Conservation (phyloP, 2,113 vertebrate genomes). For the Microtus montanus region DNA sequence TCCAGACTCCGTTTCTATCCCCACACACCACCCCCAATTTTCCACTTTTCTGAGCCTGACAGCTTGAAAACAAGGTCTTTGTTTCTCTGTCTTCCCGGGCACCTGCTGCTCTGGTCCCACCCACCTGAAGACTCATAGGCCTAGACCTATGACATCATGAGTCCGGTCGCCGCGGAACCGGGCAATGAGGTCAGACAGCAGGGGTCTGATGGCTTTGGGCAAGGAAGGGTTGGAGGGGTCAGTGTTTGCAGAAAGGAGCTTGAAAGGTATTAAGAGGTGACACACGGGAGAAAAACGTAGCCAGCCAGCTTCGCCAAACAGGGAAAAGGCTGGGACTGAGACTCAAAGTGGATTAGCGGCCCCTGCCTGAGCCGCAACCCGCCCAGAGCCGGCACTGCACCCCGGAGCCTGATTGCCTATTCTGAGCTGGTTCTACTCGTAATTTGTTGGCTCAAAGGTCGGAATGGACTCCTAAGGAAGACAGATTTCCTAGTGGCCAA, state of each 20-base stretch:
- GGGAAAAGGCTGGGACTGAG: background rate
- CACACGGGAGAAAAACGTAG: accelerated
- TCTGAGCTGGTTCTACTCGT: background rate
- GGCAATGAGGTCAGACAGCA: constrained; percentile 41
- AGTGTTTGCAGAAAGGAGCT: background rate
- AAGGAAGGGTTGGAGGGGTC: background rate
- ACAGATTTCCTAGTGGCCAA: background rate
- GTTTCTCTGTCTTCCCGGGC: background rate
- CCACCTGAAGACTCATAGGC: constrained; percentile 6
- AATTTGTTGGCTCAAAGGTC: constrained; percentile 54
- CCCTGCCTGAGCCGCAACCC: background rate
- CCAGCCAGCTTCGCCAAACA: background rate
- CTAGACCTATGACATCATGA: constrained; percentile 28
- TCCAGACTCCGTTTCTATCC: background rate
- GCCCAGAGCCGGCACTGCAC: background rate
- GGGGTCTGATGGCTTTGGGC: background rate
- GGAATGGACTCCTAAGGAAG: constrained; percentile 45
- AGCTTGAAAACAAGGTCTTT: background rate
- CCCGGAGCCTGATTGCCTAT: background rate
- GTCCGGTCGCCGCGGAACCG: accelerated
- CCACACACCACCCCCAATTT: accelerated
- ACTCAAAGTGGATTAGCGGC: background rate
- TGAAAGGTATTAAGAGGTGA: background rate
- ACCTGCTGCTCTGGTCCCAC: background rate
- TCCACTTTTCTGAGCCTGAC: background rate